Conservation (phyloP, 2,888 invertebrate species). For the Coelopa pilipes region DNA sequence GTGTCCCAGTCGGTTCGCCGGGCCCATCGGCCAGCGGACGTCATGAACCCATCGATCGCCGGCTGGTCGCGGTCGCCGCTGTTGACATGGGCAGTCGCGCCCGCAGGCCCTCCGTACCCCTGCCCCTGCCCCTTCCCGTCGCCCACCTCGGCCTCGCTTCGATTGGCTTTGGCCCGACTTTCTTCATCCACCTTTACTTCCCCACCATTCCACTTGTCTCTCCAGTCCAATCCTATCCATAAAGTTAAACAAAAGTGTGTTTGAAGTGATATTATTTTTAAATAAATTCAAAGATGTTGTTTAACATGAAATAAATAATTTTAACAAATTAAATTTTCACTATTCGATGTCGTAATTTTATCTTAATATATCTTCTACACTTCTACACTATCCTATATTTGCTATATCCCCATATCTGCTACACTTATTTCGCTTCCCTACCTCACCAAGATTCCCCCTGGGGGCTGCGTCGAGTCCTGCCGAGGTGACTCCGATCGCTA, state of each 20-base stretch:
- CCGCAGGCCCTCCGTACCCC: background rate
- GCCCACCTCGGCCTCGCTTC: background rate
- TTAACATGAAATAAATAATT: slow-evolving; percentile 45
- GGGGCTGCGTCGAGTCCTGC: no score
- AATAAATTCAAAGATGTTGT: slow-evolving; percentile 42
- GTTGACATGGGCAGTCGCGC: background rate
- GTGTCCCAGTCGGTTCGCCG: slow-evolving; percentile 32
- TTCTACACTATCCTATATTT: slow-evolving; percentile 20
- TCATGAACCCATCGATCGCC: background rate
- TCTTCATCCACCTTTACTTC: no score
- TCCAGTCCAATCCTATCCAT: slow-evolving; percentile 32
- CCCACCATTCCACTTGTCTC: no score
- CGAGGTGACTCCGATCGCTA: slow-evolving; percentile 45
- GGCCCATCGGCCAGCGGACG: slow-evolving; percentile 8
- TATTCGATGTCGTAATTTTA: background rate
- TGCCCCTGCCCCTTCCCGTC: slow-evolving; percentile 1
- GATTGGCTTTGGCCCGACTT: no score
- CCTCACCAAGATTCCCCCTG: no score
- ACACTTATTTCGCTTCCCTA: no score
- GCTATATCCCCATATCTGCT: slow-evolving; percentile 24
- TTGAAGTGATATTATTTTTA: background rate
- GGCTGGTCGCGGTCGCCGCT: background rate
- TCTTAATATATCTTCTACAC: slow-evolving; percentile 34
- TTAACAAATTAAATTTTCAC: slow-evolving; percentile 29
- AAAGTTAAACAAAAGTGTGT: background rate